These are phyloP conservation scores for Zenarchopterus dispar DNA, from an alignment of 2,797 vertebrate species.

Conservation along the genomic window DNA sequence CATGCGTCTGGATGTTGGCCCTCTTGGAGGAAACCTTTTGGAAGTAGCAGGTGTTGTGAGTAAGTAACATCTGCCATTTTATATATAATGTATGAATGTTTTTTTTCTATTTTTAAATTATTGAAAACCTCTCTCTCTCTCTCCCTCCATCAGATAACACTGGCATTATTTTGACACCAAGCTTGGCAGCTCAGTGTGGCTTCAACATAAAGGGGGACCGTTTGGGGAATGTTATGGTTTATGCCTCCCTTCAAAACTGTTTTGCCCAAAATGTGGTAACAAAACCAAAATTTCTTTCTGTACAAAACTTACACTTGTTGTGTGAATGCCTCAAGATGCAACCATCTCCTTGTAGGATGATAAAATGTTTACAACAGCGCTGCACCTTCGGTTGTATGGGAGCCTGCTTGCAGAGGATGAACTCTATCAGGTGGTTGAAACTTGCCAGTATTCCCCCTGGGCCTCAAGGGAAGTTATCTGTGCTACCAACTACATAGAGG, in stretches of 20 bases:
- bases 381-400: conserved; percentile 65
- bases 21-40: conserved; percentile 53
- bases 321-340: background rate
- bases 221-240: conserved; percentile 65
- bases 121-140: background rate
- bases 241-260: conserved; percentile 81
- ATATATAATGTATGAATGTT: rapidly evolving
- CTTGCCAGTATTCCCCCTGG: conserved; percentile 72
- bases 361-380: conserved; percentile 58
- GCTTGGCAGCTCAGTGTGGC: conserved; percentile 79
- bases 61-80: conserved; percentile 33
- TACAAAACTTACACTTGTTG: no score
- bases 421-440: conserved; percentile 67
- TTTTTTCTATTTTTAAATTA: background rate
- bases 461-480: conserved; percentile 81
- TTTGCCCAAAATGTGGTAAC: conserved; percentile 74
- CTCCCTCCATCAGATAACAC: conserved; percentile 56
- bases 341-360: conserved; percentile 64
- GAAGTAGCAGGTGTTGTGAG: conserved; percentile 64
- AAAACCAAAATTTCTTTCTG: no score
- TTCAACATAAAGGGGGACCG: conserved; percentile 64
- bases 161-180: conserved; percentile 39
- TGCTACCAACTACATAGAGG: conserved; percentile 83
- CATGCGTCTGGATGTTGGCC: conserved; percentile 61
- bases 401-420: conserved; percentile 45